Percentiles rank a stretch among this genome's conserved stretches.
Evolutionary conservation across 2,888 invertebrate species (phyloP).

Genomic region (Stenurella melanura): DNA sequence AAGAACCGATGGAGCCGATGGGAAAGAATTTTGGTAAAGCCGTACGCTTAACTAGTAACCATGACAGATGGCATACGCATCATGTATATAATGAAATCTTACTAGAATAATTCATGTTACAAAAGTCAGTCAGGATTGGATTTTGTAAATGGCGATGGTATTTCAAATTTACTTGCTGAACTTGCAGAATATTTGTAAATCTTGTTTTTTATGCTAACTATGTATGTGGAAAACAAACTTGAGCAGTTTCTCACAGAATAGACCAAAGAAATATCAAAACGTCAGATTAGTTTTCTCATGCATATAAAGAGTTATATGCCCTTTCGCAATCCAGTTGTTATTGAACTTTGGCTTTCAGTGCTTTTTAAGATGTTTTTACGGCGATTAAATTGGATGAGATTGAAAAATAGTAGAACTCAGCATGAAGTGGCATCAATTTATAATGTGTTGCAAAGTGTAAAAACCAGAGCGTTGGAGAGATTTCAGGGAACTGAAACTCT

Average conservation of each 20-base stretch:
- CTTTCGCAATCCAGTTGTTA: not conserved
- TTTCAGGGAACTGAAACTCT: not conserved
- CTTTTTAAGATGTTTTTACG: not conserved
- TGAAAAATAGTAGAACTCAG: not conserved
- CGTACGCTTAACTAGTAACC: no score
- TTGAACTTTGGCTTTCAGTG: not conserved
- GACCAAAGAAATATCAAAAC: not conserved
- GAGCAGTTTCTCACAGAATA: not conserved
- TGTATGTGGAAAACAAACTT: not conserved
- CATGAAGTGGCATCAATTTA: constrained; percentile 7
- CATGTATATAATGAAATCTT: no score
- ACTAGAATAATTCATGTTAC: no score
- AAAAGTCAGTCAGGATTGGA: no score
- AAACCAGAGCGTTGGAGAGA: not conserved
- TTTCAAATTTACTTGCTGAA: no score
- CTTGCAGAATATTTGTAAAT: no score
- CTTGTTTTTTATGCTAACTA: no score
- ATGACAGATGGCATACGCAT: no score
- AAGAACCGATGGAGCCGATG: no score
- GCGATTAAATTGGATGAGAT: not conserved
- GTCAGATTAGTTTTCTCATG: not conserved
- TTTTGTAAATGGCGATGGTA: no score
- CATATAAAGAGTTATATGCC: not conserved
- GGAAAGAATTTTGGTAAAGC: no score
- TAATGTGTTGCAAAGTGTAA: constrained; percentile 4